phyloP scores from a whole-genome alignment of 2,888 invertebrate species.

The Cylindroiulus punctatus region DNA sequence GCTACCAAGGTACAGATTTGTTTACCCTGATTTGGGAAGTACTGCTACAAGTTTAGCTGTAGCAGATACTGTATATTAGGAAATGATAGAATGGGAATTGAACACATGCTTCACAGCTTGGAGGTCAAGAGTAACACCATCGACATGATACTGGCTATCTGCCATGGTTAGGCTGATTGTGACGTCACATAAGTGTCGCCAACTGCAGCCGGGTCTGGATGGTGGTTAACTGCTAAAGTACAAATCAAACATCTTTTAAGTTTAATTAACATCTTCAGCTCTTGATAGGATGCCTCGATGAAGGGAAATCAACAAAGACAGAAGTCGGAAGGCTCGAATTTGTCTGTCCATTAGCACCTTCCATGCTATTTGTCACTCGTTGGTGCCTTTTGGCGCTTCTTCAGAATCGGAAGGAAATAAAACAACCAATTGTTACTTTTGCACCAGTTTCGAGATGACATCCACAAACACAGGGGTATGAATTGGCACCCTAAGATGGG shows the following conservation, averaged over 20 bases:
- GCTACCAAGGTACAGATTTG: too few relatives aligned
- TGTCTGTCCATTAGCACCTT: conserved; percentile 7
- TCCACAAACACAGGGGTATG: neutral
- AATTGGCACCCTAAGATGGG: neutral
- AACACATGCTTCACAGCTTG: neutral
- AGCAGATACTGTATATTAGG: too few relatives aligned
- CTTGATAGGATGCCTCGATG: neutral
- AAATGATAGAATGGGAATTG: neutral
- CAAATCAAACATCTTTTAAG: conserved; percentile 8
- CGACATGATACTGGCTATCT: neutral
- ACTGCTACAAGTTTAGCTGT: too few relatives aligned
- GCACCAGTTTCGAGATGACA: conserved; percentile 6
- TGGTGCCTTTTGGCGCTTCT: neutral
- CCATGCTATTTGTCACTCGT: neutral
- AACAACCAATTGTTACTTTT: conserved; percentile 42
- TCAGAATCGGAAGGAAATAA: neutral
- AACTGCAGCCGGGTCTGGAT: neutral
- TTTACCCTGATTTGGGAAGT: too few relatives aligned
- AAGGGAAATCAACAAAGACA: conserved; percentile 20
- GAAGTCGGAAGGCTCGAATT: neutral
- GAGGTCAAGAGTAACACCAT: neutral
- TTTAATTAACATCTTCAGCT: conserved; percentile 2
- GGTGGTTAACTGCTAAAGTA: neutral
- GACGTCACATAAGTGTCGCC: neutral
- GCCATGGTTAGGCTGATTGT: neutral